These are phyloP conservation scores for Disparrhopalites patrizii DNA, from an alignment of 2,888 invertebrate species.

Conservation along the genomic window DNA sequence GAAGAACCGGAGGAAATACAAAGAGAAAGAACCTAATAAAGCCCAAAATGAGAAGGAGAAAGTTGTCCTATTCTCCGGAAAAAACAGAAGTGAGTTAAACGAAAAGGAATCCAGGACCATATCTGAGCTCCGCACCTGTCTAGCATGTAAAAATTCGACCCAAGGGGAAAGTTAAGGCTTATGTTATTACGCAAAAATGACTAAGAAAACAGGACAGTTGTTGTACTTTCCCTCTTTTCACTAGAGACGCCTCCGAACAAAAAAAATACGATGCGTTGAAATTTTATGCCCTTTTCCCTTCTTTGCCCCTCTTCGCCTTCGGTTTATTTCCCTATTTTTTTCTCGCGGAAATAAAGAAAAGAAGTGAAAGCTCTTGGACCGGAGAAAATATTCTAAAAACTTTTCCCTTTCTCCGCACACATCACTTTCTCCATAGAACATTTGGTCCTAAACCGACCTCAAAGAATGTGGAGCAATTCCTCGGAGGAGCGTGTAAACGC, in stretches of 20 bases:
- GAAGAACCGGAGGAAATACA: not conserved
- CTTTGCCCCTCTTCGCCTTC: no score
- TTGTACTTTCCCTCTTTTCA: conserved; percentile 11
- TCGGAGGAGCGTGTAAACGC: no score
- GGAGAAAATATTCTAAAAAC: conserved; percentile 14
- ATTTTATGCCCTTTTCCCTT: conserved; percentile 20
- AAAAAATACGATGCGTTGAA: not conserved
- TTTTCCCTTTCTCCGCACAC: conserved; percentile 4
- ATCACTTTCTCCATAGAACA: no score
- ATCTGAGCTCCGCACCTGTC: conserved; percentile 25
- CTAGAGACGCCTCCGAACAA: not conserved
- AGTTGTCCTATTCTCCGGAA: no score
- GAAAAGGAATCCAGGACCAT: conserved; percentile 20
- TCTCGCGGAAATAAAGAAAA: no score
- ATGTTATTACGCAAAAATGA: conserved; percentile 46
- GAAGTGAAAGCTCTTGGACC: no score
- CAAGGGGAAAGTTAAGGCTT: conserved; percentile 43
- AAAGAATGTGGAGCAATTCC: no score
- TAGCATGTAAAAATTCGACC: conserved; percentile 39
- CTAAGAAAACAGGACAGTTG: conserved; percentile 35
- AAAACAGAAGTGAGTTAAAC: conserved; percentile 1
- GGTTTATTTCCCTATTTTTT: no score
- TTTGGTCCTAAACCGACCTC: no score
- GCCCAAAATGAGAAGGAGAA: not conserved
- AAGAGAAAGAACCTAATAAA: not conserved